Evolutionary conservation across 1,140 invertebrate genomes (phyloP), one percentile per base, ranked within the genome.

Genomic region (Drosophila tani): DNA sequence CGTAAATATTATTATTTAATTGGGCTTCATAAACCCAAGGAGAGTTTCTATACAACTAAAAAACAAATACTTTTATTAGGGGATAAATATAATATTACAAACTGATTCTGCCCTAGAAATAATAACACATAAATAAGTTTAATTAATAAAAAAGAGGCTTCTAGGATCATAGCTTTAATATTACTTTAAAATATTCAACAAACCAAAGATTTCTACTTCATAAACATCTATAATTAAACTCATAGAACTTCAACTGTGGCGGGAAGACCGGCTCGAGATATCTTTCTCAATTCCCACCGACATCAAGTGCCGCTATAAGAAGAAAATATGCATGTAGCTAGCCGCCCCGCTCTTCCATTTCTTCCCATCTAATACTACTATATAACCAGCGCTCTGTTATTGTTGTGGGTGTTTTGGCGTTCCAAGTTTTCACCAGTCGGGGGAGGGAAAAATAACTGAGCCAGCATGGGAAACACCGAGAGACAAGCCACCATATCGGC

Each of bases 401-500:
- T 70, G 69, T 73, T 73, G 69, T 73, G 69, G 69, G 69, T 73
- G 69, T 70, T 70, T 55, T 58, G 56, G 66, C 65, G 38, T 56
- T 70, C 67, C 57, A 70, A 59, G 69, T 73, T 73, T 73, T 73
- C 69, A 70, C 69, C 66, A 47, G 8, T 55, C 57, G 70, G 17
- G 73, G 60, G 74, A 59, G 73, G 55, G 75, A 46, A 66, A 68
- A 67, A 70, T 70, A 69, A 46, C 67, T 29, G 24, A 67, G 41
- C 60, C 75, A 77, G 83, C 83, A 87, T 87, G 83, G 84, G 83
- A 87, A 86, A 79, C 59, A 63, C 50, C 71, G 46, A 47, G 59
- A 46, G 59, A 41, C 69, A 17, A 68, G 73, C 74, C 40, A 75
- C 53, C 70, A 77, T 66, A 87, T 87, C 85, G 73, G 68, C 84